Evolutionary conservation across 2,797 vertebrate species (phyloP), one percentile per base, ranked within the genome.

Genomic region (Sebastes steindachneri): DNA sequence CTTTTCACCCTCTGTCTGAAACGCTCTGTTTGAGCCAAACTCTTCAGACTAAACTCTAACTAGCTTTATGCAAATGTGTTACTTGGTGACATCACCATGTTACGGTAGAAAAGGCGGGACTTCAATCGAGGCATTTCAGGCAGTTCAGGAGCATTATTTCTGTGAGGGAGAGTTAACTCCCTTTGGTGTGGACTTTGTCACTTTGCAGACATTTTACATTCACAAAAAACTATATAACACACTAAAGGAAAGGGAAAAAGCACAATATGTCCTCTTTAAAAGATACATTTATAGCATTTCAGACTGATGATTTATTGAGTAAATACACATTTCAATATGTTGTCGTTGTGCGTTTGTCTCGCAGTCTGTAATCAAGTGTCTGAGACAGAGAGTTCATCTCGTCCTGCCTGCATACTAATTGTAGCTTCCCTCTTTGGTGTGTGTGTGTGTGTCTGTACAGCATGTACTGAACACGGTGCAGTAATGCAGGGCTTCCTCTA

Each of bases 401-500:
- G 1, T 45, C 51, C 68, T 51, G 72, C 12, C 60, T 79, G 57
- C 77, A 83, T 64, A 60, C 45, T 57, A 70, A 74, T 35, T 17
- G 23, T 12, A 78, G 63, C 59, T 55, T 75, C 73, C 58, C 70
- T 77, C 33, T 29, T n/a, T n/a, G 68, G n/a, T 37, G 33, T 37
- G 68, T 77, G 35, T 35, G 66, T 37, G 68, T 33, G 55, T 55
- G 60, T 75, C 67, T 79, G 66, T 67, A 81, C 64, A 57, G 37
- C 71, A 5, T 86, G 57, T 82, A 48, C 62, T 77, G 68, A 79
- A 63, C 59, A 55, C 0, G 12, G 59, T 64, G 68, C 77, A 64
- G 60, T 80, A 77, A 84, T 79, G 73, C 78, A 74, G 63, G 21
- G 76, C 63, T 80, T 83, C 73, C 45, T 19, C 68, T 77, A 79